Evolutionary conservation across 2,888 invertebrate genomes (phyloP), one percentile per base, ranked within the genome.

Genomic region (Sipha maydis): DNA sequence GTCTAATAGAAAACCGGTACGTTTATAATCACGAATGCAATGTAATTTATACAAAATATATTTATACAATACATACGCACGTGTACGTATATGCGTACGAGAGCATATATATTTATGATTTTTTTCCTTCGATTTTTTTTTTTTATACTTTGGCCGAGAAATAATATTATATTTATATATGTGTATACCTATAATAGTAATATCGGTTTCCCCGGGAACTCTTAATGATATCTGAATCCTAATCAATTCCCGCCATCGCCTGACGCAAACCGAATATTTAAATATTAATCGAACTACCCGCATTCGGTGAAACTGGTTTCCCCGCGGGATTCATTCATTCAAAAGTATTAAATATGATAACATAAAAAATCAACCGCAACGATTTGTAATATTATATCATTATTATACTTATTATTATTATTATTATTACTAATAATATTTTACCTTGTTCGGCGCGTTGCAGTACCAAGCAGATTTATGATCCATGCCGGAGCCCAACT

Each of bases 361-460:
- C 56, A 41, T 67, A 19, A 76, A 56, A 34, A 61, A 83, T n/a
- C 25, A 61, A 84, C 83, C 75, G 28, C 83, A 28, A 76, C 7
- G 61, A 67, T 77, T 77, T 76, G 17, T 85, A 78, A 54, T 76
- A 61, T 38, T n/a, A 75, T 14, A 48, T 48, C 11, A 48, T 61
- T 61, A 75, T n/a, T 76, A 75, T 38, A n/a, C 54, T 83, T 5
- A 7, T 71, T 34, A 19, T 38, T 2, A 41, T 56, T 34, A 61
- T 80, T 67, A 38, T 61, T 38, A n/a, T 21, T 19, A 21, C 75
- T 34, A 17, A 5, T 76, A 77, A 25, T 54, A 54, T 77, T 79
- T 82, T 88, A 88, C 88, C 82, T 88, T 88, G 76, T 88, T 88
- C 41, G 88, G 48, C 82, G 82, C 88, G 61, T 88, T 88, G 82